These are phyloP conservation scores for Pseudococcus viburni DNA, from an alignment of 2,888 invertebrate genomes.

Conservation along the genomic window DNA sequence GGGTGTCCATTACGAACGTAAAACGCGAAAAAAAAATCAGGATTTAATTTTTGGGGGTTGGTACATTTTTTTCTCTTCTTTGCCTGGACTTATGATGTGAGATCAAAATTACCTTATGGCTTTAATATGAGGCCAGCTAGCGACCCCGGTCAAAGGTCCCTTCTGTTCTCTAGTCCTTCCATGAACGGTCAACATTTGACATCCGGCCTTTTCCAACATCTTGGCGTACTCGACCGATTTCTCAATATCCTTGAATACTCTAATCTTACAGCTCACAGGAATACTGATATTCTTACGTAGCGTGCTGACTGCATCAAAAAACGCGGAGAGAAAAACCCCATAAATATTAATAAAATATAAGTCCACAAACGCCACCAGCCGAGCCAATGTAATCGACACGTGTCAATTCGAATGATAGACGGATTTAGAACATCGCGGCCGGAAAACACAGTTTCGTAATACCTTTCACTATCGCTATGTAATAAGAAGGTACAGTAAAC, in stretches of 20 bases:
- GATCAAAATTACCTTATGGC: constrained; percentile 81
- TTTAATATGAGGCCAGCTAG: constrained; percentile 93
- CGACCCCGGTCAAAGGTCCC: constrained; percentile 94
- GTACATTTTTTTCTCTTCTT: too few relatives aligned
- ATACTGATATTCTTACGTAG: constrained; percentile 81
- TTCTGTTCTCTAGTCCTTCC: constrained; percentile 96
- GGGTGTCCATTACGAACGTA: too few relatives aligned
- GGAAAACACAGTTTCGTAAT: not conserved
- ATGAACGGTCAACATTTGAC: constrained; percentile 93
- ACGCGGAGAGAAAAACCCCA: not conserved
- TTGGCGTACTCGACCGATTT: constrained; percentile 93
- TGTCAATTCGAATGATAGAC: constrained; percentile 29
- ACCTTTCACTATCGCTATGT: not conserved
- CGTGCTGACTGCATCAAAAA: constrained; percentile 76
- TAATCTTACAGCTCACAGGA: constrained; percentile 97
- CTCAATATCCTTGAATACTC: constrained; percentile 88
- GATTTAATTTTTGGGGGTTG: too few relatives aligned
- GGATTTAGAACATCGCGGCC: not conserved
- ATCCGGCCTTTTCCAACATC: constrained; percentile 95
- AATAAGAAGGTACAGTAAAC: not conserved
- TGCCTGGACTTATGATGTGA: too few relatives aligned
- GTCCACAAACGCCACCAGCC: not conserved
- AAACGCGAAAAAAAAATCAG: too few relatives aligned
- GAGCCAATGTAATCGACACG: not conserved
- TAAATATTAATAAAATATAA: not conserved